phyloP scores from a whole-genome alignment of 2,888 invertebrate species.

The Augochlorella aurata region DNA sequence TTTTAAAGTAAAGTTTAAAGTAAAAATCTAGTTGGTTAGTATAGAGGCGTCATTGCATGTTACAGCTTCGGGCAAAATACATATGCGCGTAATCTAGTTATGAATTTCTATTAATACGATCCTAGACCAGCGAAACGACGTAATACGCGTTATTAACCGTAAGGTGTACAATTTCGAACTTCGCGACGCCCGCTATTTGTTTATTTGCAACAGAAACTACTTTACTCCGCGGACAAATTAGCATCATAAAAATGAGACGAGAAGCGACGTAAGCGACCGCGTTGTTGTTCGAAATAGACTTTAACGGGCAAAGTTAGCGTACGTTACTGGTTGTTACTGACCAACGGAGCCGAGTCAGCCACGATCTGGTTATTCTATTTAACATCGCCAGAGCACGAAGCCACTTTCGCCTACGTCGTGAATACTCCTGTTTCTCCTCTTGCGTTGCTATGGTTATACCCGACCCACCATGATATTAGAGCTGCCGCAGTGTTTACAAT shows the following conservation, averaged over 20 bases:
- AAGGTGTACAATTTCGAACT: conserved; percentile 13
- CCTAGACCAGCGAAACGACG: too few relatives aligned
- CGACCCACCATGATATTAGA: conserved; percentile 15
- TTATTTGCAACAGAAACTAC: conserved; percentile 14
- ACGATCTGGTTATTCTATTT: conserved; percentile 71
- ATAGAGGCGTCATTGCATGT: not conserved
- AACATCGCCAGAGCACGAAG: conserved; percentile 64
- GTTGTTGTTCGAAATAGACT: conserved; percentile 41
- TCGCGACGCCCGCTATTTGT: not conserved
- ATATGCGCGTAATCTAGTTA: not conserved
- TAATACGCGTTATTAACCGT: not conserved
- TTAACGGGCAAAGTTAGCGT: conserved; percentile 44
- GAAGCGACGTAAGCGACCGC: conserved; percentile 13
- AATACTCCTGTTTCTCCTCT: conserved; percentile 56
- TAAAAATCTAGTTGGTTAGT: not conserved
- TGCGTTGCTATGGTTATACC: conserved; percentile 23
- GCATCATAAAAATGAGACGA: not conserved
- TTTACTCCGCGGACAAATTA: conserved; percentile 3
- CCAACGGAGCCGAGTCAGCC: conserved; percentile 60
- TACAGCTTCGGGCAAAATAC: not conserved
- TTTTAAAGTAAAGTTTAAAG: too few relatives aligned
- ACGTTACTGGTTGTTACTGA: conserved; percentile 61
- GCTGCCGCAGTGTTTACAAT: not conserved
- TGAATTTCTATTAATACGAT: not conserved
- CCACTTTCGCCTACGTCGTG: conserved; percentile 65